These are phyloP conservation scores for Theristicus caerulescens DNA, from an alignment of 2,113 vertebrate species.

Conservation along the genomic window DNA sequence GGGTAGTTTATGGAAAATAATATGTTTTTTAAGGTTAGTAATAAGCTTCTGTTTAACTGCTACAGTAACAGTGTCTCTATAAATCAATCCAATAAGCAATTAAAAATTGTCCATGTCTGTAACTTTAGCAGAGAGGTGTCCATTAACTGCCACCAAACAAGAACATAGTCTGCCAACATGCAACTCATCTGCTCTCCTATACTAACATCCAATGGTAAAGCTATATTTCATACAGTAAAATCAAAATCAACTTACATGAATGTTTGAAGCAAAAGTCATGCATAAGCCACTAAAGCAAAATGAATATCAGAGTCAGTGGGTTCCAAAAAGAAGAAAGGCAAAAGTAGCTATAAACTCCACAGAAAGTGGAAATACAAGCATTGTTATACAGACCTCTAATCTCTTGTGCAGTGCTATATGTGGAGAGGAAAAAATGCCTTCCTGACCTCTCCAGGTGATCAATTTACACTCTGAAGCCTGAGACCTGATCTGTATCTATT, in stretches of 20 bases:
- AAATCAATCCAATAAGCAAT: neutral
- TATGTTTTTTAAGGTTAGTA: neutral
- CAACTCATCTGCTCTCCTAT: neutral
- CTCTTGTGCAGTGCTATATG: constrained; percentile 28
- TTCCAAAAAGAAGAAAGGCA: constrained; percentile 45
- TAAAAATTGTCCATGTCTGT: neutral
- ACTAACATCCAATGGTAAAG: neutral
- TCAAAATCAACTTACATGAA: constrained; percentile 13
- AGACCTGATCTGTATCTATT: constrained; percentile 58
- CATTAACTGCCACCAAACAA: neutral
- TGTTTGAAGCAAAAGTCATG: constrained; percentile 36
- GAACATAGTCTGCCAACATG: neutral
- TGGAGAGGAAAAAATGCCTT: constrained; percentile 50
- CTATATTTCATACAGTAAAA: constrained; percentile 10
- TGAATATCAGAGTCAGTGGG: constrained; percentile 31
- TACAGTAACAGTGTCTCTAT: neutral
- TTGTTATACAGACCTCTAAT: constrained; percentile 54
- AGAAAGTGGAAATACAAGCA: constrained; percentile 41
- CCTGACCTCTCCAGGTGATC: constrained; percentile 63
- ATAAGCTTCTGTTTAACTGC: neutral
- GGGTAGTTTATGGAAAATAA: neutral
- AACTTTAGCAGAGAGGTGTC: neutral
- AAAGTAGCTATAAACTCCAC: constrained; percentile 50
- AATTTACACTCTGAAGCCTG: constrained; percentile 57
- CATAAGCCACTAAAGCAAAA: constrained; percentile 31